Percentiles rank a stretch among this genome's conserved stretches.
phyloP scores from a whole-genome alignment of 2,113 vertebrate genomes.

The Malurus elegans region DNA sequence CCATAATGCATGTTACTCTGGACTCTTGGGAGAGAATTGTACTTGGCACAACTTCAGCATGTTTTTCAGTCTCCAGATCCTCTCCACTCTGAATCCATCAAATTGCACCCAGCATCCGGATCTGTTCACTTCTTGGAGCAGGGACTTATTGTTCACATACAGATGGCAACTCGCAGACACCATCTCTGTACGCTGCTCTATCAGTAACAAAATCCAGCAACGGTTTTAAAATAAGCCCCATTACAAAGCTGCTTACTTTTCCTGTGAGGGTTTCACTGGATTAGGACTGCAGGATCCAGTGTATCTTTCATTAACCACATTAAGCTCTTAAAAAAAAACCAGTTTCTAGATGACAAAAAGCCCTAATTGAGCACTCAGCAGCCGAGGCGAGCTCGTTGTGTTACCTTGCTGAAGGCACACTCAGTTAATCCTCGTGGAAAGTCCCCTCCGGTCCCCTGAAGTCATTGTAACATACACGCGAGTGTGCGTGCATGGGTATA shows the following conservation, averaged over 20 bases:
- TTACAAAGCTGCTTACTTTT: neutral
- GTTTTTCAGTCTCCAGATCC: neutral
- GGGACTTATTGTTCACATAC: neutral
- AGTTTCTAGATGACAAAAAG: neutral
- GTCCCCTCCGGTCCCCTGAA: constrained; percentile 74
- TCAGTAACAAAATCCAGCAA: neutral
- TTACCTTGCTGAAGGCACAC: constrained; percentile 52
- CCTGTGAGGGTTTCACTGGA: neutral
- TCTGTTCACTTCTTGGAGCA: neutral
- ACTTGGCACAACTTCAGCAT: neutral
- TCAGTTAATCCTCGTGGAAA: constrained; percentile 69
- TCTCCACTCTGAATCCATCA: neutral
- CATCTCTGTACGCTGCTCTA: too few relatives aligned
- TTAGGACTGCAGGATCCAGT: neutral
- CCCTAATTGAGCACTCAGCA: neutral
- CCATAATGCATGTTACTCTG: neutral
- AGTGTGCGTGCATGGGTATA: constrained; percentile 71
- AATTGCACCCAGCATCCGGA: neutral
- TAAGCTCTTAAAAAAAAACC: neutral
- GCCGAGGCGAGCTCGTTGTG: neutral
- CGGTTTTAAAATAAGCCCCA: neutral
- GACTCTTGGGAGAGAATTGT: neutral
- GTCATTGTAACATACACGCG: constrained; percentile 67
- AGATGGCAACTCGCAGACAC: neutral
- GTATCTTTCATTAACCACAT: neutral